These are phyloP conservation scores for Arge pagana DNA, from an alignment of 2,888 invertebrate genomes.

Conservation along the genomic window DNA sequence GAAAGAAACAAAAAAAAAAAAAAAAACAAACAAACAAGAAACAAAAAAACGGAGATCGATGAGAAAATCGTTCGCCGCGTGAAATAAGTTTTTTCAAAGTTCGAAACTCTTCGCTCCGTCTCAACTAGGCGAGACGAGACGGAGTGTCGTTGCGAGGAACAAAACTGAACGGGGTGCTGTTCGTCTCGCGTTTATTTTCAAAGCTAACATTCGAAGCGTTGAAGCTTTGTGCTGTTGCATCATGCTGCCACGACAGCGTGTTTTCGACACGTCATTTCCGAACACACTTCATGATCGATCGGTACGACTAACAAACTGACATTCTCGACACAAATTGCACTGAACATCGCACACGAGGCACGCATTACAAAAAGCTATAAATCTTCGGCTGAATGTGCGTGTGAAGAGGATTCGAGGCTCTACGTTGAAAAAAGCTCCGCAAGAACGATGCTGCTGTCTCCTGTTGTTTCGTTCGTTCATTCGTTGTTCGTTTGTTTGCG, in stretches of 20 bases:
- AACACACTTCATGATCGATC: conserved; percentile 2
- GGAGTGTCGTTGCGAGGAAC: too few relatives aligned
- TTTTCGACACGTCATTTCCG: too few relatives aligned
- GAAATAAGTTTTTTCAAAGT: too few relatives aligned
- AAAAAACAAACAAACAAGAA: conserved; percentile 14
- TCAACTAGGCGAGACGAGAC: too few relatives aligned
- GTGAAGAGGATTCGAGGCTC: background rate
- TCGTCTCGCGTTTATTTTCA: too few relatives aligned
- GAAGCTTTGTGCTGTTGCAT: conserved; percentile 19
- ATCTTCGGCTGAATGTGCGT: background rate
- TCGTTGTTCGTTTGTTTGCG: too few relatives aligned
- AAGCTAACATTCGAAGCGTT: conserved; percentile 16
- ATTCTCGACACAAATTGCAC: conserved; percentile 4
- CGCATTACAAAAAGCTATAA: background rate
- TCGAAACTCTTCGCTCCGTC: too few relatives aligned
- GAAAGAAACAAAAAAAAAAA: background rate
- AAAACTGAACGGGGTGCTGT: too few relatives aligned
- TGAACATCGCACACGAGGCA: background rate
- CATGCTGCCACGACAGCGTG: conserved; percentile 18
- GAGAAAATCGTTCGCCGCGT: too few relatives aligned
- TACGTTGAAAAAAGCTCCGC: too few relatives aligned
- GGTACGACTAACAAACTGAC: conserved; percentile 20
- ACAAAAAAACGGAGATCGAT: conserved; percentile 12
- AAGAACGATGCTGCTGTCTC: too few relatives aligned
- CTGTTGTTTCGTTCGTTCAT: too few relatives aligned